Base-by-base conservation (phyloP, 2,113 vertebrate species). In the Macrotis lagotis region DNA sequence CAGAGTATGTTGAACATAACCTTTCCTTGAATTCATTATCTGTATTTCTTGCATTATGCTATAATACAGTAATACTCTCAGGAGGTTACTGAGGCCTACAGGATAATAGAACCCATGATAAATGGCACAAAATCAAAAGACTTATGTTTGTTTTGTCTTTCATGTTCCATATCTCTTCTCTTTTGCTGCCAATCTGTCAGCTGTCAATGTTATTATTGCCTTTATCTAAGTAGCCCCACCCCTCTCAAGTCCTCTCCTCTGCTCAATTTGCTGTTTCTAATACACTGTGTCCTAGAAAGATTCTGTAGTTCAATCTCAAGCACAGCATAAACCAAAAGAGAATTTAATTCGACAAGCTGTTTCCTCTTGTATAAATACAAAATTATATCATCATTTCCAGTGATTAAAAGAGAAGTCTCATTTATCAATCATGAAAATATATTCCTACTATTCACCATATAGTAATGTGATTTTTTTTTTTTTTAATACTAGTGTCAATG, bases 241-340 rank as follows among this genome's bases (percentile, higher is more conserved):
- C 44, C 44, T 44, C 66, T 83, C 66, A 83, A 44, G 66, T 16
- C n/a, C 16, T 44, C 25, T 55, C 5, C n/a, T 83, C 16, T 44
- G 37, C 66, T 83, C 66, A 83, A 44, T 83, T 2, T 83, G 2
- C 24, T 83, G n/a, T 83, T 83, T 44, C 37, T 44, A 24, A 83
- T 83, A 37, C n/a, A 44, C 59, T 22, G n/a, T 83, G 19, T 44
- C 66, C 66, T 83, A n/a, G 66, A 44, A 44, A 90, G 59, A 3
- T 89, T 47, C 9, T n/a, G 22, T 37, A 96, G 90, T 95, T 96
- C 37, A 91, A 93, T 93, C 28, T 44, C 0, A 96, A 44, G 53
- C 94, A 94, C 51, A 95, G 92, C 94, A 91, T 50, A 89, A 10
- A 97, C 14, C 14, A 66, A 89, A 93, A 93, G 90, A 93, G 0